Evolutionary conservation across 2,797 vertebrate genomes (phyloP).

Genomic region (Pogoniulus pusillus): DNA sequence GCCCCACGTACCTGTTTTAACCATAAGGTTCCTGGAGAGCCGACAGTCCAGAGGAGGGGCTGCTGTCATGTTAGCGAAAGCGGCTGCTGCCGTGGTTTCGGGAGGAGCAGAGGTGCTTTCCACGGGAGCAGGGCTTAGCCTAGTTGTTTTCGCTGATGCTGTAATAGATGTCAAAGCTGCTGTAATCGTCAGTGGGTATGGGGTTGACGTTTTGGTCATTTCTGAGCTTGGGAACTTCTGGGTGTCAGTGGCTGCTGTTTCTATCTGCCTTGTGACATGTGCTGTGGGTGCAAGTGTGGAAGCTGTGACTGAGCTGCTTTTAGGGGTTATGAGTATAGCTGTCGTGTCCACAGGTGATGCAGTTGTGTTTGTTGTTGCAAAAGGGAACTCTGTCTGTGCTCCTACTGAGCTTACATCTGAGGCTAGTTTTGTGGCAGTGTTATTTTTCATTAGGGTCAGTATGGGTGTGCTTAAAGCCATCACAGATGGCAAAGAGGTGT

Average conservation of each 20-base stretch:
- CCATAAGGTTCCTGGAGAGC: constrained; percentile 88
- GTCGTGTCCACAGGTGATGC: constrained; percentile 54
- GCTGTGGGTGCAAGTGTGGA: constrained; percentile 68
- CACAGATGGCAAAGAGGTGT: constrained; percentile 77
- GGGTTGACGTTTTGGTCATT: constrained; percentile 70
- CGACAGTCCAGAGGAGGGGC: constrained; percentile 86
- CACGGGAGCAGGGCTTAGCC: constrained; percentile 71
- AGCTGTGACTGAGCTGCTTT: constrained; percentile 37
- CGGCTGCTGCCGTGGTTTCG: constrained; percentile 54
- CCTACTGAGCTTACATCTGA: constrained; percentile 57
- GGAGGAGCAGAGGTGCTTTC: constrained; percentile 68
- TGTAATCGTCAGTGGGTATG: constrained; percentile 78
- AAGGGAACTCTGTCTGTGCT: constrained; percentile 66
- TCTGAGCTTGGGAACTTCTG: constrained; percentile 71
- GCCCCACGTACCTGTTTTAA: constrained; percentile 88
- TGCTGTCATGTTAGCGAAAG: constrained; percentile 83
- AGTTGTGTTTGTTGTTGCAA: constrained; percentile 59
- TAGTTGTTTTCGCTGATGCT: constrained; percentile 78
- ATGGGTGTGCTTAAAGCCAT: constrained; percentile 71
- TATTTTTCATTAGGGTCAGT: constrained; percentile 73
- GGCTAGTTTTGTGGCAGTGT: constrained; percentile 76
- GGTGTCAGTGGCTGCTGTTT: constrained; percentile 70
- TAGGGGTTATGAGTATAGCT: constrained; percentile 60
- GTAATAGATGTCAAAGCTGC: constrained; percentile 79
- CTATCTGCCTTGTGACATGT: constrained; percentile 72